Evolutionary conservation across 1,140 invertebrate species (phyloP).

Genomic region (Diprion similis): DNA sequence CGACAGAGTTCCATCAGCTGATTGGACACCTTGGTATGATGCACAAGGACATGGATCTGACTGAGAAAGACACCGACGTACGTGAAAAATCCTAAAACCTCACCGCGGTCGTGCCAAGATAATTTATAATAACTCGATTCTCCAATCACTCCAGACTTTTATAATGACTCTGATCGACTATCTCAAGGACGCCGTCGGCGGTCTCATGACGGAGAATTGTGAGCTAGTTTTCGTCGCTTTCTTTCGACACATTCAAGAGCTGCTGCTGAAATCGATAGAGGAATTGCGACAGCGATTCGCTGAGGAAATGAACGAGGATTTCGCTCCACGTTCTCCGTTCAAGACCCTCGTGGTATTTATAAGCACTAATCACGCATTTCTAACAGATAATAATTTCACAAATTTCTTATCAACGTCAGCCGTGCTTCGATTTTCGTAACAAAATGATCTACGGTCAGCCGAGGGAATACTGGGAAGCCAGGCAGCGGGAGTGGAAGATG

Average conservation of each 20-base stretch:
- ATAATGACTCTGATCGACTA: neutral
- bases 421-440: constrained; percentile 17
- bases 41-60: constrained; percentile 46
- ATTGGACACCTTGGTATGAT: constrained; percentile 45
- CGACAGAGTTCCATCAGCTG: constrained; percentile 35
- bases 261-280: neutral
- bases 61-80: constrained; percentile 37
- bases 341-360: neutral
- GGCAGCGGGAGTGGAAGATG: constrained; percentile 32
- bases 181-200: neutral
- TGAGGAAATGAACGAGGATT: neutral
- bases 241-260: neutral
- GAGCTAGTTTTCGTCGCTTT: neutral
- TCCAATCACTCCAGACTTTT: neutral
- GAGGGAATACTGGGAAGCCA: constrained; percentile 32
- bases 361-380: neutral
- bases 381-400: neutral
- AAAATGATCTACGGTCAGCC: constrained; percentile 33
- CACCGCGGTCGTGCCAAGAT: constrained; percentile 6
- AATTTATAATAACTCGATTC: constrained; percentile 12
- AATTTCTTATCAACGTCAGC: constrained; percentile 18
- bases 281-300: neutral
- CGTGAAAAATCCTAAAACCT: constrained; percentile 18
- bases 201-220: neutral
- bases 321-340: neutral